Conservation (phyloP, 2,888 invertebrate species). For the Lathronympha strigana region DNA sequence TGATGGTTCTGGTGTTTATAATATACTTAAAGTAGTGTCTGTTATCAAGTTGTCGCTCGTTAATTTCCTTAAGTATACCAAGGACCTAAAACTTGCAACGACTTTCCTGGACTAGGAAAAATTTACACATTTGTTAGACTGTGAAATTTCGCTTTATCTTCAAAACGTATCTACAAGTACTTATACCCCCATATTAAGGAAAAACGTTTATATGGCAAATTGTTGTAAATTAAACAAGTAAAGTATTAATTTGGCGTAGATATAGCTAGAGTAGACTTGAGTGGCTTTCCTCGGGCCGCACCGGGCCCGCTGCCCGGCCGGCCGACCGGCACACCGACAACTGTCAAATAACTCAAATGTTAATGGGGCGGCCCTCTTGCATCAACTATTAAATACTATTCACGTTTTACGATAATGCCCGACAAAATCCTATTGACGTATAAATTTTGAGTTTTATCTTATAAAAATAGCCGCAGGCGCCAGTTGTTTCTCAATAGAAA, state of each 20-base stretch:
- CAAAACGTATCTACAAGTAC: no score
- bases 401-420: constrained; percentile 80
- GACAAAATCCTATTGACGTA: constrained; percentile 79
- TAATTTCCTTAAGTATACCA: no score
- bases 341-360: constrained; percentile 77
- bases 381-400: constrained; percentile 80
- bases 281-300: constrained; percentile 16
- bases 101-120: no score
- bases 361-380: constrained; percentile 80
- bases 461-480: constrained; percentile 74
- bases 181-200: no score
- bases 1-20: background rate
- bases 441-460: constrained; percentile 73
- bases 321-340: constrained; percentile 55
- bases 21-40: no score
- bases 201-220: no score
- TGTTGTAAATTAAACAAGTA: no score
- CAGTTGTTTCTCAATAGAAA: constrained; percentile 69
- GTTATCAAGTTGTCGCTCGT: no score
- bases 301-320: constrained; percentile 36
- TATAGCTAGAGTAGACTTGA: background rate
- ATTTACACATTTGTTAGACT: no score
- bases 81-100: no score
- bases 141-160: no score
- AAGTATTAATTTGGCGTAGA: no score